phyloP scores from a whole-genome alignment of 1,140 invertebrate genomes.

The Hylaeus anthracinus region DNA sequence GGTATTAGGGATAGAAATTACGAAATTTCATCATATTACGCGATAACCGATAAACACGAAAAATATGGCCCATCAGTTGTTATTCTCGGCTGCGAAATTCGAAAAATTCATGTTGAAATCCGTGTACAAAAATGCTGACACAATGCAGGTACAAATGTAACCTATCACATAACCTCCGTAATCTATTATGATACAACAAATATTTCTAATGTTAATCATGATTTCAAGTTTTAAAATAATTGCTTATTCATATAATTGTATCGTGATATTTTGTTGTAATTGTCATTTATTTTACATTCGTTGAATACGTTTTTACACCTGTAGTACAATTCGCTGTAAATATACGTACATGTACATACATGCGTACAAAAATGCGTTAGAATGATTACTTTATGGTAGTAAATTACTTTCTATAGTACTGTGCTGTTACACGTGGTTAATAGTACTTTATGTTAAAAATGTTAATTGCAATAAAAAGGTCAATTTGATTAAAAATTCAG shows the following conservation, averaged over 20 bases:
- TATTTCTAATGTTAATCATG: background rate
- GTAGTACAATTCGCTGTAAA: background rate
- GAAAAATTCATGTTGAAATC: slow-evolving; percentile 73
- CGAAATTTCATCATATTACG: slow-evolving; percentile 47
- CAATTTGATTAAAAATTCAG: background rate
- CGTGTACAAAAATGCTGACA: slow-evolving; percentile 70
- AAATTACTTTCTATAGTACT: too few relatives aligned
- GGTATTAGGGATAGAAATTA: background rate
- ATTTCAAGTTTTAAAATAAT: background rate
- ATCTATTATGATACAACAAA: slow-evolving; percentile 57
- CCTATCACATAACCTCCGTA: slow-evolving; percentile 66
- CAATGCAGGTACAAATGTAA: slow-evolving; percentile 72
- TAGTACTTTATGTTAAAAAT: background rate
- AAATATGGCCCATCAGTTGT: slow-evolving; percentile 75
- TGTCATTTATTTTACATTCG: background rate
- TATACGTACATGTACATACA: too few relatives aligned
- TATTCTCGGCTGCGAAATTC: slow-evolving; percentile 72
- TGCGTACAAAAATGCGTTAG: too few relatives aligned
- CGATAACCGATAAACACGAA: slow-evolving; percentile 4
- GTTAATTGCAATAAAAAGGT: background rate
- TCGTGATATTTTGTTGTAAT: background rate
- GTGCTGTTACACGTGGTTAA: background rate
- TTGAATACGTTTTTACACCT: background rate
- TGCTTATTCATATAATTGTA: background rate
- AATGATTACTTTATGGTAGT: too few relatives aligned